Evolutionary conservation across 2,113 vertebrate genomes (phyloP).

Genomic region (Meleagris gallopavo): DNA sequence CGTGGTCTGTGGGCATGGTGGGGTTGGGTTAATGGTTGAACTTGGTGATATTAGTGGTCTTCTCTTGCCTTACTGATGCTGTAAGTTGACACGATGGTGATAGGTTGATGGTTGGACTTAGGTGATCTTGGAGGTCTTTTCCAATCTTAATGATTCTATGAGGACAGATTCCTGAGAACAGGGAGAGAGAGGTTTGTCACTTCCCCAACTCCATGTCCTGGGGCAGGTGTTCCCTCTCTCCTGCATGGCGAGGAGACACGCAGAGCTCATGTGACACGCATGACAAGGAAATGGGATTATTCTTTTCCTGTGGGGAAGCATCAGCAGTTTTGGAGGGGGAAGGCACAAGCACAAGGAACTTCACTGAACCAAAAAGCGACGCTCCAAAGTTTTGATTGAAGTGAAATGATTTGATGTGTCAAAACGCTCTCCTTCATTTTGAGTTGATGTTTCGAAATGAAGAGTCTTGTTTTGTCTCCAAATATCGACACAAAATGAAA

Average conservation of each 20-base stretch:
- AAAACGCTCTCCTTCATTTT: constrained; percentile 51
- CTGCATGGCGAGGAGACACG: neutral
- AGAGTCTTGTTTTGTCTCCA: constrained; percentile 65
- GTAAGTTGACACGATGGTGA: no score
- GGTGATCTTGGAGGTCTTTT: neutral
- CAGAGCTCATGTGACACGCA: accelerated
- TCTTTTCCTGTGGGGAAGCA: neutral
- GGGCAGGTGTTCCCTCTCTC: accelerated
- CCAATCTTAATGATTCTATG: no score
- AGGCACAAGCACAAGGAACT: neutral
- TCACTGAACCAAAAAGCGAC: neutral
- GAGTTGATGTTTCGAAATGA: constrained; percentile 68
- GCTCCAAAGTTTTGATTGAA: constrained; percentile 61
- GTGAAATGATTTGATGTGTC: constrained; percentile 61
- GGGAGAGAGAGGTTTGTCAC: neutral
- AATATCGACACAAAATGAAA: constrained; percentile 15
- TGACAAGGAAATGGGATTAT: neutral
- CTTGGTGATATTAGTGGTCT: neutral
- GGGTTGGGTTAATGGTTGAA: neutral
- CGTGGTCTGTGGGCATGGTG: neutral
- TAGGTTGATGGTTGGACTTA: neutral
- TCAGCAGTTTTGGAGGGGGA: neutral
- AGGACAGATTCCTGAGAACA: accelerated
- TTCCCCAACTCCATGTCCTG: neutral
- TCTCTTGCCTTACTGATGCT: neutral